phyloP scores from a whole-genome alignment of 2,888 invertebrate genomes.

The Cantharis lateralis region DNA sequence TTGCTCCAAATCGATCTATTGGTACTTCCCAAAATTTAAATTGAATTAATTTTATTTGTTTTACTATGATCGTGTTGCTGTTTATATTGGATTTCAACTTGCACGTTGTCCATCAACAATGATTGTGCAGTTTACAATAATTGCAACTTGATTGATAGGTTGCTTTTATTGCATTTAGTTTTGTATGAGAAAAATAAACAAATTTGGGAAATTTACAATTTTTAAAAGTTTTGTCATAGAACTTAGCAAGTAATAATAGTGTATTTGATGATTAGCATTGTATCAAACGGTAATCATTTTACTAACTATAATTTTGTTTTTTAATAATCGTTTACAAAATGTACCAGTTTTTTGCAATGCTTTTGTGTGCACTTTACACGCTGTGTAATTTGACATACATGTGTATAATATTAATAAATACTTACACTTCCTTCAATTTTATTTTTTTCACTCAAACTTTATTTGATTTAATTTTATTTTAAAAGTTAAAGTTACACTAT shows the following conservation, averaged over 20 bases:
- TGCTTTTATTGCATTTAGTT: constrained; percentile 26
- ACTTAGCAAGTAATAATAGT: constrained; percentile 9
- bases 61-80: constrained; percentile 6
- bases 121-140: constrained; percentile 13
- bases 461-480: neutral
- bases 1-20: neutral
- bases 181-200: constrained; percentile 31
- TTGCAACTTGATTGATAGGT: constrained; percentile 23
- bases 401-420: constrained; percentile 43
- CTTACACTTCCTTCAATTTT: neutral
- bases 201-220: constrained; percentile 16
- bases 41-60: neutral
- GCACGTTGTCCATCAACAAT: neutral
- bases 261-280: constrained; percentile 39
- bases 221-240: constrained; percentile 20
- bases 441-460: neutral
- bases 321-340: constrained; percentile 25
- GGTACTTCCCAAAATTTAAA: neutral
- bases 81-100: neutral
- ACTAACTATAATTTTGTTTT: constrained; percentile 19
- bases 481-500: neutral
- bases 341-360: constrained; percentile 48
- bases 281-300: constrained; percentile 44
- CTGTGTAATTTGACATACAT: constrained; percentile 44
- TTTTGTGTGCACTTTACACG: constrained; percentile 45